phyloP scores from a whole-genome alignment of 23 tunicate genomes.

The Oikopleura albicans region DNA sequence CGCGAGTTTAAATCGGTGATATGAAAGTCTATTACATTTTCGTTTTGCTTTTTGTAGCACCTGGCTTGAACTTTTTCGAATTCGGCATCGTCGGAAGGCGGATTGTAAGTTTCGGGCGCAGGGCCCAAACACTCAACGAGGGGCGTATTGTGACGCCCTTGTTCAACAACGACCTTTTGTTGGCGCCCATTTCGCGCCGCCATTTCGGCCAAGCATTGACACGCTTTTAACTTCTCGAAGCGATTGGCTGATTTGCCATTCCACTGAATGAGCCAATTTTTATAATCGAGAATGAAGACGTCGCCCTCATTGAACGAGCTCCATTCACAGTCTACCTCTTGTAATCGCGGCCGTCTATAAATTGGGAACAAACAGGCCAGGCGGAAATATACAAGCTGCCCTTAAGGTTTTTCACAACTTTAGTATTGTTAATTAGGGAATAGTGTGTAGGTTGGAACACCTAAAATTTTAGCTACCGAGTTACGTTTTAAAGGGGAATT shows the following conservation, averaged over 20 bases:
- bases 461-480: too few species aligned
- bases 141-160: background rate
- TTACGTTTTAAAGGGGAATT: too few species aligned
- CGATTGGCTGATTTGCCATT: constrained; percentile 71
- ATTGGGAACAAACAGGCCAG: too few species aligned
- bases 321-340: constrained; percentile 63
- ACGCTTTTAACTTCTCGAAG: constrained; percentile 61
- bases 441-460: too few species aligned
- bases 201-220: constrained; percentile 16
- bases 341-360: background rate
- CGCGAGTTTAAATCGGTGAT: too few species aligned
- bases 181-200: background rate
- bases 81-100: background rate
- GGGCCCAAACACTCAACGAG: constrained; percentile 8
- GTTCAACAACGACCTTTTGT: background rate
- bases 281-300: constrained; percentile 82
- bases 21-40: too few species aligned
- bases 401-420: too few species aligned
- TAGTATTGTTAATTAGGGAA: too few species aligned
- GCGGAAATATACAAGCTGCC: too few species aligned
- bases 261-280: constrained; percentile 79
- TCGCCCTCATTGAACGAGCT: constrained; percentile 69
- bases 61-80: background rate
- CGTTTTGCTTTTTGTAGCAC: too few species aligned
- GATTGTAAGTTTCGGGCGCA: background rate